Percentiles rank a stretch among this genome's conserved stretches.
Conservation (phyloP, 2,888 invertebrate genomes). For the Coenonympha arcania region DNA sequence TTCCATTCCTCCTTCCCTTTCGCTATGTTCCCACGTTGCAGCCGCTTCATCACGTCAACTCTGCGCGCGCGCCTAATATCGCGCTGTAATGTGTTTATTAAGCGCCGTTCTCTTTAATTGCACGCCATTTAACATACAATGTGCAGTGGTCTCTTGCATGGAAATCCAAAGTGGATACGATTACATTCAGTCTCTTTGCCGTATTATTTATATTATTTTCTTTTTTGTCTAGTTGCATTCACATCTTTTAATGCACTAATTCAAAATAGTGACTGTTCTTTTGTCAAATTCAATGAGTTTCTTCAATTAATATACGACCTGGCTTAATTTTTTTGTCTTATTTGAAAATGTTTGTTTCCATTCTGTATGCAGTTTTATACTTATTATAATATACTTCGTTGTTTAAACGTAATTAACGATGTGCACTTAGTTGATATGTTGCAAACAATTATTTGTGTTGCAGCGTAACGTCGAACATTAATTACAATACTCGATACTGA, state of each 20-base stretch:
- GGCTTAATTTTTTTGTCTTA: neutral
- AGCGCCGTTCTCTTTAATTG: slow-evolving; percentile 67
- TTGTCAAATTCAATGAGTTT: neutral
- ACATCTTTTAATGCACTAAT: neutral
- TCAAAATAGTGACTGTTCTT: no score
- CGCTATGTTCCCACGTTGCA: slow-evolving; percentile 65
- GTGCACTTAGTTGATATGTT: neutral
- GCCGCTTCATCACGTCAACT: slow-evolving; percentile 60
- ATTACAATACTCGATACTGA: slow-evolving; percentile 5
- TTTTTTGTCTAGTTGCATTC: neutral
- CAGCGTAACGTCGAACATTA: slow-evolving; percentile 1
- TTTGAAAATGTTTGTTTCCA: neutral
- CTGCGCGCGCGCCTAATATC: slow-evolving; percentile 66
- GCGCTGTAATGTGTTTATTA: slow-evolving; percentile 71
- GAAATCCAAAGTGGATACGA: slow-evolving; percentile 49
- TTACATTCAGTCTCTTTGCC: slow-evolving; percentile 24
- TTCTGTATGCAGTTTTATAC: no score
- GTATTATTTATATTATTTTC: neutral
- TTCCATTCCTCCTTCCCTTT: slow-evolving; percentile 24
- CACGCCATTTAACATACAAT: slow-evolving; percentile 65
- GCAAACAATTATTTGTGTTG: neutral
- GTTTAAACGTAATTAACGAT: neutral
- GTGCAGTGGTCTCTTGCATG: slow-evolving; percentile 59
- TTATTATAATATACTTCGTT: no score
- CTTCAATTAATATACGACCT: no score